Percentiles rank a stretch among this genome's conserved stretches.
Evolutionary conservation across 1,140 invertebrate genomes (phyloP).

Genomic region (Drosophila watanabei): DNA sequence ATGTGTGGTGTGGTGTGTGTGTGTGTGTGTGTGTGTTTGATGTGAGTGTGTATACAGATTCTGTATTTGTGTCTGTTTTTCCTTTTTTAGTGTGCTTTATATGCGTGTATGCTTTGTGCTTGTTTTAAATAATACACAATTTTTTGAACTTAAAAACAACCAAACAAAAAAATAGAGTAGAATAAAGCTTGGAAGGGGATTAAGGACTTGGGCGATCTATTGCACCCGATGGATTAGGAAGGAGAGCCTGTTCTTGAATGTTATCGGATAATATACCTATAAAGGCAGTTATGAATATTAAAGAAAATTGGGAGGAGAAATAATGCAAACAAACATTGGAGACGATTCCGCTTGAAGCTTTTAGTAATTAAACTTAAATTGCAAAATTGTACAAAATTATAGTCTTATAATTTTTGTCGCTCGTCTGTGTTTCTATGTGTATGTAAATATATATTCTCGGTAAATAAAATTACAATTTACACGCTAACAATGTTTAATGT

Average conservation of each 20-base stretch:
- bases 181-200: neutral
- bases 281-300: neutral
- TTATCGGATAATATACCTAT: conserved; percentile 18
- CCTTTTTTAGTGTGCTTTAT: conserved; percentile 34
- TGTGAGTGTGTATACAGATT: conserved; percentile 44
- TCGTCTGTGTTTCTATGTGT: conserved; percentile 34
- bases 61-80: conserved; percentile 38
- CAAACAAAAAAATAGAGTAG: conserved; percentile 18
- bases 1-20: conserved; percentile 60
- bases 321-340: conserved; percentile 50
- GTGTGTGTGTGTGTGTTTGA: conserved; percentile 50
- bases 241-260: conserved; percentile 11
- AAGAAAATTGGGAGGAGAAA: conserved; percentile 15
- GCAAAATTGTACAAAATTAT: conserved; percentile 81
- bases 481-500: conserved; percentile 77
- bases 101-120: conserved; percentile 74
- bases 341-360: conserved; percentile 60
- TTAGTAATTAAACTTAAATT: conserved; percentile 69
- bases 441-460: conserved; percentile 53
- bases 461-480: conserved; percentile 79
- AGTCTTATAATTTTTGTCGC: conserved; percentile 63
- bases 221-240: conserved; percentile 4
- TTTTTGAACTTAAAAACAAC: conserved; percentile 25
- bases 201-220: conserved; percentile 2
- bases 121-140: conserved; percentile 54